Conservation (phyloP, 2,113 vertebrate species). For the Egretta garzetta region DNA sequence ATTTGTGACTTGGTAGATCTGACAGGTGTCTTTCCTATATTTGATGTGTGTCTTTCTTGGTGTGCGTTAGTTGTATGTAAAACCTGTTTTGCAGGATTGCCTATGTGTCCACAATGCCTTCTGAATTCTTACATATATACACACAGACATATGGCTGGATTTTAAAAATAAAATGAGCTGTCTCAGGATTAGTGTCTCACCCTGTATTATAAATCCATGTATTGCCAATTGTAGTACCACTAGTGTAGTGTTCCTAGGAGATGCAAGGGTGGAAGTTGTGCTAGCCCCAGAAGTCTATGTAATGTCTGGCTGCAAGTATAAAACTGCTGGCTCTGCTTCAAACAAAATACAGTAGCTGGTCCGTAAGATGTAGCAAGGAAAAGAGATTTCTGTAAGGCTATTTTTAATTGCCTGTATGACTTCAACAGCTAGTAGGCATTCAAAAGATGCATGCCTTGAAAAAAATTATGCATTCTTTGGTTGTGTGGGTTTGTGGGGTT, state of each 20-base stretch:
- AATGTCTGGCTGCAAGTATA: neutral
- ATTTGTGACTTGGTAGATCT: neutral
- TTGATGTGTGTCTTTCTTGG: neutral
- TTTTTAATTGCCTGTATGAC: neutral
- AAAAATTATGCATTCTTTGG: rapidly evolving
- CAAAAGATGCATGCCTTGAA: neutral
- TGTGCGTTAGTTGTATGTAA: neutral
- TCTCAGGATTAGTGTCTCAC: neutral
- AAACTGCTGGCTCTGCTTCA: neutral
- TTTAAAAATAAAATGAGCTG: neutral
- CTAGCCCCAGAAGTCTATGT: neutral
- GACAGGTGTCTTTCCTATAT: neutral
- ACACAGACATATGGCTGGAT: neutral
- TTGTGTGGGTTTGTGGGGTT: neutral
- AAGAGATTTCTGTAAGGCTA: neutral
- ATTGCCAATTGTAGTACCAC: neutral
- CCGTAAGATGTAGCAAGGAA: neutral
- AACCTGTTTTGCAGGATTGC: neutral
- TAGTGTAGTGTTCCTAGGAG: neutral
- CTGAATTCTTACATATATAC: neutral
- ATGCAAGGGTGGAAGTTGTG: neutral
- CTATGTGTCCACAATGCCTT: rapidly evolving
- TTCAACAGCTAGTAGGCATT: neutral
- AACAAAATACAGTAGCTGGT: neutral
- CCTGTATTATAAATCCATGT: neutral